Evolutionary conservation across 53 echinoderm and acorn worm species (phyloP), one percentile per base, ranked within the genome.

Genomic region (Crossaster papposus): DNA sequence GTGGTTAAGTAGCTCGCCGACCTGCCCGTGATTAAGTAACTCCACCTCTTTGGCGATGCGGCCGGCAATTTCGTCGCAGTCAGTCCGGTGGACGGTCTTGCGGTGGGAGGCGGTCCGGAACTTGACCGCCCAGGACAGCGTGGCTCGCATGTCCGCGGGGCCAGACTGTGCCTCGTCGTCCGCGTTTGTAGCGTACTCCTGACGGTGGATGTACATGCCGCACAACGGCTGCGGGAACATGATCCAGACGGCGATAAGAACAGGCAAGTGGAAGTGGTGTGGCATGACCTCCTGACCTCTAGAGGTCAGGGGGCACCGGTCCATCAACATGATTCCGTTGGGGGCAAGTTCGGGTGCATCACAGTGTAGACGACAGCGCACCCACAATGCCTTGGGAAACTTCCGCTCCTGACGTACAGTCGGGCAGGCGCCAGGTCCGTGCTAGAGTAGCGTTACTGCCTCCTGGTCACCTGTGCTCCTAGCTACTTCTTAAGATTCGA

Each of bases 101-200:
- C 92, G 75, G 70, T 92, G 92, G 24, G 54, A 50, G 18, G 72
- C 86, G 3, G 89, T 74, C 77, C 92, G 91, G 73, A 97, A 88
- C 82, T 97, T 97, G 23, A 97, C 95, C 3, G 94, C 97, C 97
- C 97, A 97, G 14, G 97, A 95, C 28, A 95, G 92, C 14, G 95
- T 95, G 53, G 91, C 89, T 30, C 94, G 94, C 79, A 89, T 92
- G 36, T 89, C 85, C 4, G 91, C 64, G 51, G 89, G 58, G 58
- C 17, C 17, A 6, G 91, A 38, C 24, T 77, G 26, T 35, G 58
- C 82, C 7, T 75, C 63, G 28, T 85, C 76, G 24, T 71, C 89
- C 30, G 72, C 86, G 14, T 58, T 37, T 2, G 90, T 76, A 44
- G 63, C 83, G 23, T 83, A 83, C 90, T 83, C 83, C 33, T 71